A percentile compares a stretch with the other conserved stretches of the same genome.
These are phyloP conservation scores for Muntiacus reevesi DNA, from an alignment of 2,113 vertebrate species.

Conservation along the genomic window DNA sequence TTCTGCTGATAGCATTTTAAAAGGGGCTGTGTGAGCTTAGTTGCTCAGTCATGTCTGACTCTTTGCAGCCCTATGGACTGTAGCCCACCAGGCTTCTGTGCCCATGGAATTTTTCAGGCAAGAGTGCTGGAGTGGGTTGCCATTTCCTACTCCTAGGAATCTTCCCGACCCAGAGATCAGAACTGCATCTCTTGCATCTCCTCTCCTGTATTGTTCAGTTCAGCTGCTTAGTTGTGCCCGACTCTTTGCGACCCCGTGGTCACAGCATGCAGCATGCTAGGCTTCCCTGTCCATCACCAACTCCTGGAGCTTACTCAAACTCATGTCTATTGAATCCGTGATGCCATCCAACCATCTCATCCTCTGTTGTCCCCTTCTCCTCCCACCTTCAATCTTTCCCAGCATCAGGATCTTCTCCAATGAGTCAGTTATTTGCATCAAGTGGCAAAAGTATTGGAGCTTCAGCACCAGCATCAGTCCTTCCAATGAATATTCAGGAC, in stretches of 20 bases:
- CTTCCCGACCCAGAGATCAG: not conserved
- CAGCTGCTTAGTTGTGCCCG: not conserved
- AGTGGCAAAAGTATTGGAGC: not conserved
- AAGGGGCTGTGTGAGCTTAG: not conserved
- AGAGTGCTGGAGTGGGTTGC: not conserved
- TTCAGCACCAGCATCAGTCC: not conserved
- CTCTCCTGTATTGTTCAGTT: not conserved
- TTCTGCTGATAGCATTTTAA: not conserved
- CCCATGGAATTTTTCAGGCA: not conserved
- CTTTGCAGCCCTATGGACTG: not conserved
- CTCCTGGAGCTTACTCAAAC: not conserved
- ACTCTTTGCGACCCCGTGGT: not conserved
- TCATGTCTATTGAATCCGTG: accelerated
- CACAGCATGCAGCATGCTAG: not conserved
- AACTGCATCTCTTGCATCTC: not conserved
- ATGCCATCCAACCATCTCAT: not conserved
- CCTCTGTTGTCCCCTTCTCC: not conserved
- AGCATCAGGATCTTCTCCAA: not conserved
- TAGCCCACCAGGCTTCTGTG: not conserved
- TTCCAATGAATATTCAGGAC: not conserved
- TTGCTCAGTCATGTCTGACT: not conserved
- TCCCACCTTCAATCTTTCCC: not conserved
- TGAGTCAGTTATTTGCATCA: not conserved
- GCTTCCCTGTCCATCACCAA: not conserved
- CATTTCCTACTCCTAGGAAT: not conserved